These are phyloP conservation scores for Heliopora coerulea DNA, from an alignment of 92 coral and sea anemone species.

Conservation along the genomic window DNA sequence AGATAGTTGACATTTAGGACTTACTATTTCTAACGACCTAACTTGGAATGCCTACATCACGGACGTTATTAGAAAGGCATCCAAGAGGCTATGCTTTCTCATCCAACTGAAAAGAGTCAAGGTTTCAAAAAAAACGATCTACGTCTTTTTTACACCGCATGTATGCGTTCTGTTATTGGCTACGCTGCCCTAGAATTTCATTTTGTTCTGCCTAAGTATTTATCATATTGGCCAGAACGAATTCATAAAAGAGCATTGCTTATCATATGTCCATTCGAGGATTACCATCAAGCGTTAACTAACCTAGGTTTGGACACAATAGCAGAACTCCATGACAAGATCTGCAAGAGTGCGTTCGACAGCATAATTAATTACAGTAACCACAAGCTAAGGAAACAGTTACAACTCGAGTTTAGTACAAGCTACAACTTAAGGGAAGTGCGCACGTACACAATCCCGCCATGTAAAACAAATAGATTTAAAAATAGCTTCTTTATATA, in stretches of 20 bases:
- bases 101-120: slow-evolving; percentile 25
- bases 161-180: slow-evolving; percentile 27
- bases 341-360: no score
- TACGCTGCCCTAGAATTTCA: slow-evolving; percentile 41
- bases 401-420: no score
- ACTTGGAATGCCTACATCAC: slow-evolving; percentile 36
- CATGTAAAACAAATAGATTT: no score
- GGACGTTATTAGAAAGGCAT: slow-evolving; percentile 25
- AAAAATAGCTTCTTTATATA: no score
- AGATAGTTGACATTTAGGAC: neutral
- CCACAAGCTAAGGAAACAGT: no score
- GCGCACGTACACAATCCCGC: no score
- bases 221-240: slow-evolving; percentile 35
- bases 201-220: slow-evolving; percentile 38
- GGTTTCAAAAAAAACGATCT: slow-evolving; percentile 21
- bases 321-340: slow-evolving; percentile 1
- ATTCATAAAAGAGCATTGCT: slow-evolving; percentile 51
- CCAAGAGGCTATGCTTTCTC: slow-evolving; percentile 20
- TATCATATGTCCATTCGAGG: slow-evolving; percentile 43
- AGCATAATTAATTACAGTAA: no score
- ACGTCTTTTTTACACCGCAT: slow-evolving; percentile 30
- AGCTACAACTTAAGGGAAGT: no score
- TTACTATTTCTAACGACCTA: slow-evolving; percentile 21
- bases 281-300: slow-evolving; percentile 22
- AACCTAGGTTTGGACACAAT: slow-evolving; percentile 13